A percentile compares a stretch with the other conserved stretches of the same genome.
Evolutionary conservation across 2,888 invertebrate genomes (phyloP).

Genomic region (Anoncus sp.): DNA sequence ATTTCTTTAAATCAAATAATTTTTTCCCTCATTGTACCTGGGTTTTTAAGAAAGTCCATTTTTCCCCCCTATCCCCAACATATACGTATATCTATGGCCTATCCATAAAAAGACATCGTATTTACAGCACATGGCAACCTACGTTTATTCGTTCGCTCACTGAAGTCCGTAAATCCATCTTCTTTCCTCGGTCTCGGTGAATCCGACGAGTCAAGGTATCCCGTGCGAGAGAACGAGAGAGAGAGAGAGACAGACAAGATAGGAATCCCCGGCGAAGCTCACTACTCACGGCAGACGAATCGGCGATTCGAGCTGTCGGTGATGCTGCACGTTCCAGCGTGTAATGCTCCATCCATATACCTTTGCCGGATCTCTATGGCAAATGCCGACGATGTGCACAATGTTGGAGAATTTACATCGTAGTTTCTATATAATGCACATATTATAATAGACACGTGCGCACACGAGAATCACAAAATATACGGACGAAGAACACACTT

Average conservation of each 20-base stretch:
- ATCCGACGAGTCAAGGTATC: constrained; percentile 27
- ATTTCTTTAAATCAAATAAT: background rate
- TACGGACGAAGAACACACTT: constrained; percentile 1
- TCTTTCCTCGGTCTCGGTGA: constrained; percentile 23
- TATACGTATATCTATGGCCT: background rate
- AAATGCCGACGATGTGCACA: constrained; percentile 28
- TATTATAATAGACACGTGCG: background rate
- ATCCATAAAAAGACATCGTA: constrained; percentile 34
- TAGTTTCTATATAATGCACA: background rate
- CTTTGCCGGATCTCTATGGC: constrained; percentile 19
- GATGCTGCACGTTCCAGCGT: constrained; percentile 30
- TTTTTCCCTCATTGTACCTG: no score
- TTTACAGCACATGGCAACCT: constrained; percentile 3
- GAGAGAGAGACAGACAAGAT: constrained; percentile 13
- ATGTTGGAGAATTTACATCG: background rate
- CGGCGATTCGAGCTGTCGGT: constrained; percentile 7
- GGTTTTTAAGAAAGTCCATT: constrained; percentile 11
- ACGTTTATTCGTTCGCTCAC: constrained; percentile 11
- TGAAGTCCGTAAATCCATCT: constrained; percentile 45
- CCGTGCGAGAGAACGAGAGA: no score
- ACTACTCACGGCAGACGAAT: constrained; percentile 24
- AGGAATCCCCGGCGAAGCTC: constrained; percentile 39
- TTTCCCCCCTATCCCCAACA: background rate
- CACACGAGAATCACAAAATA: background rate
- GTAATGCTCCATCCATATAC: background rate